Percentiles rank a stretch among this genome's conserved stretches.
Conservation (phyloP, 37 sponge, comb jelly and placozoan species). For the Halichondria panicea region DNA sequence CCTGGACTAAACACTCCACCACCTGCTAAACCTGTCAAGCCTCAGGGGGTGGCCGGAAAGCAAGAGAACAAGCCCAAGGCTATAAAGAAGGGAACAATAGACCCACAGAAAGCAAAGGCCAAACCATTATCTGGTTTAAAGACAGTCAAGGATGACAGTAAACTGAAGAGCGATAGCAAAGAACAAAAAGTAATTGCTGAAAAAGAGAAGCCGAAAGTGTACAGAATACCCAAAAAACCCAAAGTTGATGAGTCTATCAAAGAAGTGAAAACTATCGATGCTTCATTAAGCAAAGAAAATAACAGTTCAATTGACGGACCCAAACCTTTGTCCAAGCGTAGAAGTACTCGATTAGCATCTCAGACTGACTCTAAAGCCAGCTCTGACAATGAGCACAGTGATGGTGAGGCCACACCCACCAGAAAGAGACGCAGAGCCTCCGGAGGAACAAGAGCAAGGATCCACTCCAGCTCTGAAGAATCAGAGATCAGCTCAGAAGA, state of each 20-base stretch:
- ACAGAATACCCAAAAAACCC: background rate
- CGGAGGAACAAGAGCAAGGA: background rate
- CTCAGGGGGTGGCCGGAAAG: background rate
- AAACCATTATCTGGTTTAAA: background rate
- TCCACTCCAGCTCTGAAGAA: slow-evolving; percentile 28
- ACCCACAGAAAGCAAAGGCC: no score
- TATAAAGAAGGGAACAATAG: background rate
- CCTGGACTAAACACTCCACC: slow-evolving; percentile 18
- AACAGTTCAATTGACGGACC: background rate
- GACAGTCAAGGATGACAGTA: slow-evolving; percentile 4
- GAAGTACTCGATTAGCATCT: slow-evolving; percentile 44
- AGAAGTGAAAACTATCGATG: background rate
- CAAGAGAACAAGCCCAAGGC: slow-evolving; percentile 14
- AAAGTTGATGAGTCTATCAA: slow-evolving; percentile 2
- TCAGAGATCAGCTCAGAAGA: background rate
- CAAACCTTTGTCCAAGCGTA: slow-evolving; percentile 14
- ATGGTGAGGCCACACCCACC: background rate
- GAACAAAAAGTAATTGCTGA: background rate
- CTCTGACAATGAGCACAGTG: background rate
- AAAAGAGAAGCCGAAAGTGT: slow-evolving; percentile 1
- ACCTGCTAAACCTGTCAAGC: background rate
- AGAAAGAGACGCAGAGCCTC: background rate
- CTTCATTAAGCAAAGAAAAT: background rate
- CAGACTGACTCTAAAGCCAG: slow-evolving; percentile 10
- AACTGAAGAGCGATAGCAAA: background rate